These are phyloP conservation scores for Brienomyrus brachyistius DNA, from an alignment of 2,113 vertebrate genomes.

Conservation along the genomic window DNA sequence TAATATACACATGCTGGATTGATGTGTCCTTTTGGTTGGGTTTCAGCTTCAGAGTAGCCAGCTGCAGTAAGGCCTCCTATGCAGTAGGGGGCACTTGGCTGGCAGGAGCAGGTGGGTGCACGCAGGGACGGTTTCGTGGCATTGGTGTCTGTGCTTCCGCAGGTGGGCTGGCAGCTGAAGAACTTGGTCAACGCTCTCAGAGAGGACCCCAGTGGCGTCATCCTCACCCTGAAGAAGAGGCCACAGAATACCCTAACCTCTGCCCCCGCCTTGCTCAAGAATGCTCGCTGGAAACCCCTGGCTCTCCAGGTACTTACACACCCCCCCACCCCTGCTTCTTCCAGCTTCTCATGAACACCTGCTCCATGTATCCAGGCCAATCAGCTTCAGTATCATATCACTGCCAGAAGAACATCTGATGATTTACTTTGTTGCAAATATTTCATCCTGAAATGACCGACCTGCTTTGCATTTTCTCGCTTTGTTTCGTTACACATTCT, in stretches of 20 bases:
- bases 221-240: conserved; percentile 80
- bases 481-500: background rate
- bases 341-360: background rate
- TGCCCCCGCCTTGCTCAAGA: conserved; percentile 78
- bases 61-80: background rate
- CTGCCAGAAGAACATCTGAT: background rate
- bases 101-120: background rate
- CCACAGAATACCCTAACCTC: conserved; percentile 80
- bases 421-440: background rate
- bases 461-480: background rate
- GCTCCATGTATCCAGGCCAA: background rate
- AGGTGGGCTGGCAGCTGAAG: conserved; percentile 89
- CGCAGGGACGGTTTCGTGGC: conserved; percentile 1
- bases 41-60: background rate
- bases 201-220: conserved; percentile 79
- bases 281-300: conserved; percentile 81
- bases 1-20: background rate
- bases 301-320: conserved; percentile 68
- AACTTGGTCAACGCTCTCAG: conserved; percentile 80
- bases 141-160: conserved; percentile 40
- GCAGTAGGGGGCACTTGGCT: background rate
- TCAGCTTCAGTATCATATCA: background rate
- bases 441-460: background rate
- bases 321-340: conserved; percentile 2
- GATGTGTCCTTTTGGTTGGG: background rate